These are phyloP conservation scores for Busseola fusca DNA, from an alignment of 2,888 invertebrate genomes.

Conservation along the genomic window DNA sequence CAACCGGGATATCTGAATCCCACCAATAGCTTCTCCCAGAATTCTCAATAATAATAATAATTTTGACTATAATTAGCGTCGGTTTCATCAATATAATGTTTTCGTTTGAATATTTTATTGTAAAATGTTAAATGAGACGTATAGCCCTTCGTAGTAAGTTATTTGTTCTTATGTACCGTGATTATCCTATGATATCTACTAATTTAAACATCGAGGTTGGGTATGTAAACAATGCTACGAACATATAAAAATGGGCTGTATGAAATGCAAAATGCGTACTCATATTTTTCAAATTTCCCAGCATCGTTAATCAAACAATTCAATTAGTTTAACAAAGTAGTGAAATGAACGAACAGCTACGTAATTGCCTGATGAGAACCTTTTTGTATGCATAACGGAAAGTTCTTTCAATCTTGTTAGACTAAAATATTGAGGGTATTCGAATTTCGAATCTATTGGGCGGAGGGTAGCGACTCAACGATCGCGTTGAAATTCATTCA, in stretches of 20 bases:
- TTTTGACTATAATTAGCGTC: background rate
- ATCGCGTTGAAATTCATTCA: slow-evolving; percentile 61
- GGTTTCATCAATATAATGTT: slow-evolving; percentile 6
- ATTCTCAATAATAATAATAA: background rate
- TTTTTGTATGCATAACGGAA: slow-evolving; percentile 58
- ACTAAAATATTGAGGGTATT: slow-evolving; percentile 53
- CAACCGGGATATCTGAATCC: too few species aligned
- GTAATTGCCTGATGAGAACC: slow-evolving; percentile 48
- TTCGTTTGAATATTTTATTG: slow-evolving; percentile 3
- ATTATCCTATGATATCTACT: background rate
- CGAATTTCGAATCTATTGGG: slow-evolving; percentile 44
- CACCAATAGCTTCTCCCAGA: too few species aligned
- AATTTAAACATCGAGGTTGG: background rate
- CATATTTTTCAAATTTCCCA: background rate
- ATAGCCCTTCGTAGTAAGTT: background rate
- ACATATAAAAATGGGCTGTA: background rate
- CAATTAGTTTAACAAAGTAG: slow-evolving; percentile 32
- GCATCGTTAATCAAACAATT: slow-evolving; percentile 29
- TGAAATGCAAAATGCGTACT: slow-evolving; percentile 10
- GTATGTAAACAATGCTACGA: background rate
- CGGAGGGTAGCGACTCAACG: slow-evolving; percentile 54
- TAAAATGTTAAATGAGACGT: slow-evolving; percentile 6
- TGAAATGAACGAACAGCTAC: slow-evolving; percentile 36
- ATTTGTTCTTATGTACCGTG: background rate
- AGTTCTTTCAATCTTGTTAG: slow-evolving; percentile 61